Evolutionary conservation across 1,140 invertebrate genomes (phyloP), one percentile per base, ranked within the genome.

Genomic region (Coelopa frigida): DNA sequence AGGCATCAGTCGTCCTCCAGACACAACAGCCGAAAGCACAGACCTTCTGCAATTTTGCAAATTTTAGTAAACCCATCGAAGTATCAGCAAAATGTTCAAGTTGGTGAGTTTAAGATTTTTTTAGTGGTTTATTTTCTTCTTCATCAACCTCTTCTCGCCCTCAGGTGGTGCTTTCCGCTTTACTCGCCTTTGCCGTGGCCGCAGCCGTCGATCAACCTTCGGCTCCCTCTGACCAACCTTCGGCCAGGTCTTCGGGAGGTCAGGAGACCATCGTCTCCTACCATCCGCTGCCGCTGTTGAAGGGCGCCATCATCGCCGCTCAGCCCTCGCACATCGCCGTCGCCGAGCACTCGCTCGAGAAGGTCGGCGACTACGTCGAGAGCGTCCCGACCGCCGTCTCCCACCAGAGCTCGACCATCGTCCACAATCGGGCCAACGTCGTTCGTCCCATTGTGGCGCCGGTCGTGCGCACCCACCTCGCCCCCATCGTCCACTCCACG

Each of bases 311-410:
- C 11, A 23, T 49, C 11, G 12, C 7, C 21, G 4, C 29, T 35
- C 32, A 44, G 18, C 12, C 32, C 24, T 15, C 40, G 27, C 8
- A 11, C 43, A 15, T 29, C 14, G 11, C 29, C 53, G 46, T 36
- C 3, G 11, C 23, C 52, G 43, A 49, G 46, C 33, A 18, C 20
- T 11, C 29, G 10, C 12, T 48, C 17, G 42, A 33, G 7, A 37
- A 49, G 21, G 43, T 47, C 24, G 52, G 53, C 24, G 42, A 51
- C 18, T 29, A 43, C 12, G 31, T 45, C 4, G 48, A 64, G 5
- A 54, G 55, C 26, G 57, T 61, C 35, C 51, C 52, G 36, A 57
- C 63, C 12, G 53, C 46, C 27, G 58, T 72, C 12, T 70, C 70
- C 17, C 70, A 71, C 47, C 67, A 70, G 46, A 66, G 68, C 11